Percentiles rank a stretch among this genome's conserved stretches.
Conservation (phyloP, 2,797 vertebrate species). For the Amazonetta brasiliensis region DNA sequence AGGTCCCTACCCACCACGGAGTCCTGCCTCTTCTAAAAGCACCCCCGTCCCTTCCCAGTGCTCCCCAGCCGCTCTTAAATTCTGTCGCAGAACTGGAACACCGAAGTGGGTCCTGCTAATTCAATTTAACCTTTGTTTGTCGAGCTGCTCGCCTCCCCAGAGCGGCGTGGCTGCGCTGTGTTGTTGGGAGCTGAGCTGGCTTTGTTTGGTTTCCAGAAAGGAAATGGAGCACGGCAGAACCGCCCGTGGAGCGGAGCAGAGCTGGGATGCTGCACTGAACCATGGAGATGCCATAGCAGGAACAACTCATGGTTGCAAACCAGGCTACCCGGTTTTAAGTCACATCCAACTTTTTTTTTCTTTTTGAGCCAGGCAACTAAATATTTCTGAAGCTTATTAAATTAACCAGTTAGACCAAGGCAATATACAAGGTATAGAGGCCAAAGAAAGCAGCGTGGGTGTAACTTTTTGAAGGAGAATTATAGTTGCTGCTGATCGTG, state of each 20-base stretch:
- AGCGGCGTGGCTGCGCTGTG: not conserved
- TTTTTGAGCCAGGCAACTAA: not conserved
- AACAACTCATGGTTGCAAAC: not conserved
- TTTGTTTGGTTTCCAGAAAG: not conserved
- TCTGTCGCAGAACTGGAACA: not conserved
- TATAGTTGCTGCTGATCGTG: conserved; percentile 52
- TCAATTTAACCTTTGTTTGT: not conserved
- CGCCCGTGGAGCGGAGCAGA: not conserved
- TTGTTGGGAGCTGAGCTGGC: not conserved
- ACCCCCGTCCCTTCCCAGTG: fast-evolving
- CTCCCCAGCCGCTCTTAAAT: not conserved
- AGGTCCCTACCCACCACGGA: not conserved
- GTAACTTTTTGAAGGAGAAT: conserved; percentile 44
- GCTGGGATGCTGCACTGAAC: not conserved
- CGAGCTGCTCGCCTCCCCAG: not conserved
- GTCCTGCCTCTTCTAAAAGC: not conserved
- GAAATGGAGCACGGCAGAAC: not conserved
- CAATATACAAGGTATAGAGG: not conserved
- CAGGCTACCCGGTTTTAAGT: not conserved
- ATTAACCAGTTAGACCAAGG: conserved; percentile 48
- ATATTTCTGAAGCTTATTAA: conserved; percentile 39
- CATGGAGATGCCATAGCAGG: not conserved
- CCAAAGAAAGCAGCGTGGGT: conserved; percentile 70
- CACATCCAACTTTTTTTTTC: not conserved
- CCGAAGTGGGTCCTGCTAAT: not conserved